Evolutionary conservation across 2,113 vertebrate genomes (phyloP), one percentile per base, ranked within the genome.

Genomic region (Halichoerus grypus): DNA sequence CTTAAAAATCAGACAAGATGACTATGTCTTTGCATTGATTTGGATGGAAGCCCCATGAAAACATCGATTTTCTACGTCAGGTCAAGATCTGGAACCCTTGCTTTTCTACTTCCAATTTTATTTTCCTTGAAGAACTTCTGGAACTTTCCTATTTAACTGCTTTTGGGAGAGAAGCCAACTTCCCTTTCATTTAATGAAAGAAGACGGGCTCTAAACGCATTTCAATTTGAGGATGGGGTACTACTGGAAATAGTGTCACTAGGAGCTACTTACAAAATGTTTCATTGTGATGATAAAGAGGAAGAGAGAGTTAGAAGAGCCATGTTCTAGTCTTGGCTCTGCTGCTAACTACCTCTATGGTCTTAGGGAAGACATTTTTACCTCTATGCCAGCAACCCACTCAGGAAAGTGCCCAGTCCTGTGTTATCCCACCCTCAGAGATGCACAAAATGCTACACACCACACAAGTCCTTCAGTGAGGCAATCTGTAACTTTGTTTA

Each of bases 1-100:
- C 83, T 91, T 90, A 90, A 97, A 89, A 87, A 94, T 86, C 63
- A 98, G 59, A 71, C 21, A 87, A 12, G 65, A 49, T 92, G 83
- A 84, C n/a, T 51, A 0, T 55, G 76, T 42, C 55, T 95, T 33
- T 21, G 71, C 61, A 80, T 59, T 90, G 51, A 76, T 90, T 92
- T 89, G 90, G 7, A 63, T 67, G 79, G 92, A 96, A 92, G 51
- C 7, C 46, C 42, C 36, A 42, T 2, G 1, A 36, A 96, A 96
- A 79, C n/a, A 71, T 42, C 0, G 1, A 51, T 89, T 97, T 95
- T 91, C 71, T 63, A 86, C 31, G 69, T 93, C n/a, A 85, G 33
- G 67, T 91, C 63, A 94, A 97, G 61, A 89, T 83, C 39, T 94
- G 28, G 80, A 96, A 85, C 49, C 22, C 26, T 28, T 67, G 67